Conservation (phyloP, 2,888 invertebrate species). For the Epirrita christyi region DNA sequence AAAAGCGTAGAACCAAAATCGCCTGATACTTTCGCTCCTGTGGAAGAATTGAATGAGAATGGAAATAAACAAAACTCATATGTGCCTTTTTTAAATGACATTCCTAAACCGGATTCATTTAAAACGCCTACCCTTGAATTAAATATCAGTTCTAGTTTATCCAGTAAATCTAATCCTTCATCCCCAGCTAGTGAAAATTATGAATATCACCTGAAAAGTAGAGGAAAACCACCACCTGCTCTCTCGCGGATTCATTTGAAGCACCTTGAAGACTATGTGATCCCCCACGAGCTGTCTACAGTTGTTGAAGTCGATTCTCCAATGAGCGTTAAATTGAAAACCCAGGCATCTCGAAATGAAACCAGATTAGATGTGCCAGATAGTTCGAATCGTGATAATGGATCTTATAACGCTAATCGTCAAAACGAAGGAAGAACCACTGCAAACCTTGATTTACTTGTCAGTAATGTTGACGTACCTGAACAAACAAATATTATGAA, state of each 20-base stretch:
- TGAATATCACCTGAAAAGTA: conserved; percentile 47
- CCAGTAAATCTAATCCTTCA: conserved; percentile 34
- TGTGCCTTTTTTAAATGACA: conserved; percentile 59
- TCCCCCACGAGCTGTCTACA: conserved; percentile 87
- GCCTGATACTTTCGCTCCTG: conserved; percentile 34
- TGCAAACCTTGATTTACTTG: conserved; percentile 55
- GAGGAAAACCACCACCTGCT: conserved; percentile 73
- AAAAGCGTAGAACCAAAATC: conserved; percentile 35
- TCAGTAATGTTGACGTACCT: conserved; percentile 45
- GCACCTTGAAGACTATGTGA: conserved; percentile 58
- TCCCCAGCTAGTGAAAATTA: conserved; percentile 34
- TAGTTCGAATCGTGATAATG: conserved; percentile 36
- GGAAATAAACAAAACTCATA: conserved; percentile 41
- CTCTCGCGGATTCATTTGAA: conserved; percentile 68
- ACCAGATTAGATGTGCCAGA: conserved; percentile 45
- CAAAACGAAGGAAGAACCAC: conserved; percentile 15
- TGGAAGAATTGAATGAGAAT: conserved; percentile 25
- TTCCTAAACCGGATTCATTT: conserved; percentile 61
- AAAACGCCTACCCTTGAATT: conserved; percentile 37
- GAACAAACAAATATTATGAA: conserved; percentile 42
- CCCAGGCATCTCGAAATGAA: conserved; percentile 53
- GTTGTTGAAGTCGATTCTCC: conserved; percentile 89
- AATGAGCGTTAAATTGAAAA: conserved; percentile 78
- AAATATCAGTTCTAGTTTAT: conserved; percentile 26
- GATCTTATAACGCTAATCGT: conserved; percentile 30